A percentile compares a stretch with the other conserved stretches of the same genome.
Evolutionary conservation across 2,888 invertebrate species (phyloP).

Genomic region (Clanis bilineata): DNA sequence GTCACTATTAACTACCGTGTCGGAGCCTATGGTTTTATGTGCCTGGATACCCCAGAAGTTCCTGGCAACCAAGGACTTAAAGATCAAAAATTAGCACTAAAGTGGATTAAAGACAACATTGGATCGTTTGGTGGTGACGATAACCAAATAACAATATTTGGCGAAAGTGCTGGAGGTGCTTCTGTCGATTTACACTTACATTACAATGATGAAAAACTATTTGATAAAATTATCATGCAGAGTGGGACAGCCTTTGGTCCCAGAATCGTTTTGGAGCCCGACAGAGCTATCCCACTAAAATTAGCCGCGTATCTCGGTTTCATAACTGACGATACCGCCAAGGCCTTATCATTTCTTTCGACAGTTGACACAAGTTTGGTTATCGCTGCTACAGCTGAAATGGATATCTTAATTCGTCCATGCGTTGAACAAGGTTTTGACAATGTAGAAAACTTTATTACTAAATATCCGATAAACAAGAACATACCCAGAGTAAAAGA

Average conservation of each 20-base stretch:
- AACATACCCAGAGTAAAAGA: conserved; percentile 29
- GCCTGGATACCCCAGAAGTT: conserved; percentile 45
- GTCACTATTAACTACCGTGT: conserved; percentile 59
- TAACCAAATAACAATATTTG: conserved; percentile 52
- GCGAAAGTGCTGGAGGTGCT: conserved; percentile 54
- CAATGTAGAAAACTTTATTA: conserved; percentile 38
- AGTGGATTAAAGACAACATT: conserved; percentile 59
- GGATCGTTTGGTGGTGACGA: conserved; percentile 56
- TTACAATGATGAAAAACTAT: conserved; percentile 46
- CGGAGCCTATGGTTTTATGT: conserved; percentile 62
- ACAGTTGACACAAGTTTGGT: conserved; percentile 39
- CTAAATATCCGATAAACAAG: conserved; percentile 39
- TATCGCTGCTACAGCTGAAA: conserved; percentile 37
- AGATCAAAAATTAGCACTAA: conserved; percentile 53
- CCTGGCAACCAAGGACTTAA: conserved; percentile 63
- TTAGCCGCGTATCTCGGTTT: conserved; percentile 47
- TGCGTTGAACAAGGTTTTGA: conserved; percentile 50
- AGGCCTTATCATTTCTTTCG: conserved; percentile 48
- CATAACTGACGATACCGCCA: conserved; percentile 33
- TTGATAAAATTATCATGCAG: conserved; percentile 50
- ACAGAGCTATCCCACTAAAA: conserved; percentile 37
- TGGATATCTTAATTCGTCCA: conserved; percentile 33
- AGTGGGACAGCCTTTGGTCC: conserved; percentile 44
- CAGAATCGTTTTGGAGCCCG: conserved; percentile 33
- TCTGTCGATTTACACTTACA: conserved; percentile 51